Conservation (phyloP, 2,113 vertebrate genomes). For the Notothenia coriiceps region DNA sequence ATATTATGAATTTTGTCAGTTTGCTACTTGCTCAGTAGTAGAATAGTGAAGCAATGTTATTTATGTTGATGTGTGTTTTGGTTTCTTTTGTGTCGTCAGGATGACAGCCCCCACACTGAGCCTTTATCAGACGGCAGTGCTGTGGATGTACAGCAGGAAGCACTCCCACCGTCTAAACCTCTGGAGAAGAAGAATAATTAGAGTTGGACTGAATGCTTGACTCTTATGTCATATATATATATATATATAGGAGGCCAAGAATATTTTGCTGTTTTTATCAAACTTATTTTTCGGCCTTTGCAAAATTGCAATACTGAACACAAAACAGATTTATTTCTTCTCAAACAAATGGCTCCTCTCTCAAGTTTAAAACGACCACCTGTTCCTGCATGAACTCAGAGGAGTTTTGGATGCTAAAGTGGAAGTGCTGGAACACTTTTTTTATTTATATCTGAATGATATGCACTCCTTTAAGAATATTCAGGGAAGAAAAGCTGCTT, state of each 20-base stretch:
- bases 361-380: background rate
- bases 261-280: background rate
- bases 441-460: conserved; percentile 12
- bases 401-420: conserved; percentile 7
- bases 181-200: conserved; percentile 44
- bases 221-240: background rate
- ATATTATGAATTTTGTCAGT: background rate
- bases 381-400: background rate
- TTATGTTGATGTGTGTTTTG: conserved; percentile 1
- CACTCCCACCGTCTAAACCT: conserved; percentile 2
- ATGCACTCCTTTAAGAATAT: background rate
- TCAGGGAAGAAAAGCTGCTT: conserved; percentile 43
- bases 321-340: background rate
- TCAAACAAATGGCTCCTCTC: background rate
- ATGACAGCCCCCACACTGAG: conserved; percentile 11
- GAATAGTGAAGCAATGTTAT: background rate
- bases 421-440: conserved; percentile 14
- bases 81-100: conserved; percentile 55
- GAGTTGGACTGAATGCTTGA: background rate
- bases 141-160: conserved; percentile 43
- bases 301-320: background rate
- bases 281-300: background rate
- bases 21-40: background rate
- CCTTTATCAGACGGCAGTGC: conserved; percentile 25
- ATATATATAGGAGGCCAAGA: background rate